Base-by-base conservation (phyloP, 1,140 invertebrate species). In the Drosophila grimshawi region DNA sequence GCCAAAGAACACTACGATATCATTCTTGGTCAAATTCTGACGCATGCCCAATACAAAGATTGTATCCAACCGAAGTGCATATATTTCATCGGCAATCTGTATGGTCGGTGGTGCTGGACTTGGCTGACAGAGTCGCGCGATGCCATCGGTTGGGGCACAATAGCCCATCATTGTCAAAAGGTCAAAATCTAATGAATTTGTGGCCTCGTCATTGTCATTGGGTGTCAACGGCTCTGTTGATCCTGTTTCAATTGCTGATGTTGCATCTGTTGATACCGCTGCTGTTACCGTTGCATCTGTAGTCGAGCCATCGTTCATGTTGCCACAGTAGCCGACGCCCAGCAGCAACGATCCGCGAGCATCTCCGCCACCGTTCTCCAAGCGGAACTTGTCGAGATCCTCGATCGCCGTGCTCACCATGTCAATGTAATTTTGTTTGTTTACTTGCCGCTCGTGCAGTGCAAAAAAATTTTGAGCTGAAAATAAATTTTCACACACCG, bases 31-130 rank as follows among this genome's bases (percentile, higher is more conserved):
- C 5, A 89, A 75, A 32, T 70, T 89, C 1, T 63, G 35, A 2
- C 67, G 81, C 85, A 89, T 86, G 2, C 86, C 81, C 32, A 89
- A 61, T 11, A 89, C 85, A 6, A 90, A 89, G 0, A 89, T 39
- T 2, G 85, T 89, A 7, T 89, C 68, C 27, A 60, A 37, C n/a
- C 80, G 64, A 4, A 89, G 37, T 10, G 64, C 41, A 10, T 67
- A 89, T 41, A 76, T 68, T 55, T 90, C 78, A 5, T 76, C 70
- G 1, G 71, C 65, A 0, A 85, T 52, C n/a, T 49, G 67, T 33
- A 88, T 49, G 35, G 62, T 46, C 5, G 33, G 52, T 7, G 33
- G 52, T 7, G 52, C 32, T 8, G 57, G 60, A 0, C 49, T 11
- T 1, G 64, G 27, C 3, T 62, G n/a, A 2, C 53, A 46, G 0